These are phyloP conservation scores for Epirrhoe tristata DNA, from an alignment of 2,888 invertebrate genomes.

Conservation along the genomic window DNA sequence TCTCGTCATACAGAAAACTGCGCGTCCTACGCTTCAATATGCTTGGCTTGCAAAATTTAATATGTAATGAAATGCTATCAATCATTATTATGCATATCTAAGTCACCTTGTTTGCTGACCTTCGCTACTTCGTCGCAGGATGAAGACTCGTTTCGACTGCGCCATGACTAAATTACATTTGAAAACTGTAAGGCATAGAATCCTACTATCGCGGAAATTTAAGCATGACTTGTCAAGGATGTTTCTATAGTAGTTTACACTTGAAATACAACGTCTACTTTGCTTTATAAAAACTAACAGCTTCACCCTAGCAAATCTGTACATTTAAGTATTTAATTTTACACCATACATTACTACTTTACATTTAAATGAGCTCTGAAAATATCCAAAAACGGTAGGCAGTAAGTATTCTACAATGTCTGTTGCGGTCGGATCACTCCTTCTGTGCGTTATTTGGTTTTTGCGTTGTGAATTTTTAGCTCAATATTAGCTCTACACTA, in stretches of 20 bases:
- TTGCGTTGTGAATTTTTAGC: constrained; percentile 35
- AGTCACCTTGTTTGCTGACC: constrained; percentile 47
- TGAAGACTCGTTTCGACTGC: constrained; percentile 38
- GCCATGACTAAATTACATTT: constrained; percentile 34
- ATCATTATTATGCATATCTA: constrained; percentile 36
- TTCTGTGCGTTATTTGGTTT: constrained; percentile 1
- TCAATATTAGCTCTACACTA: constrained; percentile 52
- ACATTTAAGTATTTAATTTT: too few relatives aligned
- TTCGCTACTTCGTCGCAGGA: constrained; percentile 40
- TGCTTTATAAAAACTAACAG: too few relatives aligned
- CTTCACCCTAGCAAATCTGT: too few relatives aligned
- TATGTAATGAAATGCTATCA: constrained; percentile 27
- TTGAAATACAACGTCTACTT: too few relatives aligned
- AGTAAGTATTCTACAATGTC: too few relatives aligned
- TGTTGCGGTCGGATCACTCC: background rate
- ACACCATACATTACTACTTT: too few relatives aligned
- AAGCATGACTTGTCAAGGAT: background rate
- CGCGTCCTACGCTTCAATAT: too few relatives aligned
- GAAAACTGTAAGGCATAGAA: constrained; percentile 2
- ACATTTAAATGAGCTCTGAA: too few relatives aligned
- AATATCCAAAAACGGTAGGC: too few relatives aligned
- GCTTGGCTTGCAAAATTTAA: too few relatives aligned
- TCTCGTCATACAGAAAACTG: too few relatives aligned
- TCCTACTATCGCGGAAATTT: background rate
- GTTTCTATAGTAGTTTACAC: background rate